Conservation (phyloP, 2,113 vertebrate species). For the Ochotona princeps region DNA sequence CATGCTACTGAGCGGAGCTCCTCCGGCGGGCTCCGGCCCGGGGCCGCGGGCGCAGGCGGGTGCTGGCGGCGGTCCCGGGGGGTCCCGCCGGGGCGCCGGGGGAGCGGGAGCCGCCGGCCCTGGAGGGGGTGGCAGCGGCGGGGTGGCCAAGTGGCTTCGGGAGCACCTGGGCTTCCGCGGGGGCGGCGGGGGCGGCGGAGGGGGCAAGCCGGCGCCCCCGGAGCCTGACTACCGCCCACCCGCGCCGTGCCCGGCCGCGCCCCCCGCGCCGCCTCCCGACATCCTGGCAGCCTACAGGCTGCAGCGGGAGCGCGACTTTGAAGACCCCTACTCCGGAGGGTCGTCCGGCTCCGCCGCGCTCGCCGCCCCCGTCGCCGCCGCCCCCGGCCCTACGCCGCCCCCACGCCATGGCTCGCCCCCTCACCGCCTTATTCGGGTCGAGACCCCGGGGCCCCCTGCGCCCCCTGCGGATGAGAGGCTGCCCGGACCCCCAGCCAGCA, state of each 20-base stretch:
- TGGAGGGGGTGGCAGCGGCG: slow-evolving; percentile 89
- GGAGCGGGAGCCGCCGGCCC: slow-evolving; percentile 70
- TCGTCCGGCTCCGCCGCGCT: slow-evolving; percentile 81
- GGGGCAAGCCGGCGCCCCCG: slow-evolving; percentile 93
- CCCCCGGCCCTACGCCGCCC: slow-evolving; percentile 86
- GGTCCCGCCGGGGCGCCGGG: slow-evolving; percentile 66
- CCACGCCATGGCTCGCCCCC: slow-evolving; percentile 94
- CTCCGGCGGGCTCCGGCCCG: slow-evolving; percentile 76
- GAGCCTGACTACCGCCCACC: slow-evolving; percentile 93
- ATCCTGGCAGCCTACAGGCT: slow-evolving; percentile 95
- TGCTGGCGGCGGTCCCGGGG: slow-evolving; percentile 74
- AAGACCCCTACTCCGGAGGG: slow-evolving; percentile 93
- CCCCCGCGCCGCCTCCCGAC: slow-evolving; percentile 92
- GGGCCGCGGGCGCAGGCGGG: slow-evolving; percentile 80
- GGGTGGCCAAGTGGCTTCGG: slow-evolving; percentile 97
- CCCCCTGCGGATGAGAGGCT: slow-evolving; percentile 81
- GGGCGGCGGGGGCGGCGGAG: slow-evolving; percentile 65
- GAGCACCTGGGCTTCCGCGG: slow-evolving; percentile 96
- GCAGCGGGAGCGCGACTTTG: slow-evolving; percentile 96
- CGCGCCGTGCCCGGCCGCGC: slow-evolving; percentile 82
- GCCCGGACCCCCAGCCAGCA: slow-evolving; percentile 66
- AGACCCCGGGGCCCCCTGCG: slow-evolving; percentile 87
- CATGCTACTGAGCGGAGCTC: slow-evolving; percentile 87
- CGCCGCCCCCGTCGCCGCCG: slow-evolving; percentile 74
- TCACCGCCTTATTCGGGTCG: slow-evolving; percentile 96